Percentiles rank a stretch among this genome's conserved stretches.
phyloP scores from a whole-genome alignment of 2,888 invertebrate species.

The Melanostoma scalare region DNA sequence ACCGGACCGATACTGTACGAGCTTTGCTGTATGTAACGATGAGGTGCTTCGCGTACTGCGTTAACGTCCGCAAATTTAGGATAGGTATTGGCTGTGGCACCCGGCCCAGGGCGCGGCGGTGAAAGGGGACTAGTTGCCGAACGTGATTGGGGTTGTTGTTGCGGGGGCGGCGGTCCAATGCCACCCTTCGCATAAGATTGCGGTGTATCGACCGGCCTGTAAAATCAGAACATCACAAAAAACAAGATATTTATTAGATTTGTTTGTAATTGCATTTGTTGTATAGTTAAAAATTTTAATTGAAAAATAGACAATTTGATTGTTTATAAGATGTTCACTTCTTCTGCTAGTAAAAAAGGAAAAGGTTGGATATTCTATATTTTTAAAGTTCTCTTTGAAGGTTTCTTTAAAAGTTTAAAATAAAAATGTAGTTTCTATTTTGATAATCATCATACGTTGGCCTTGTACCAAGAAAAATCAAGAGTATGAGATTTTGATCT shows the following conservation, averaged over 20 bases:
- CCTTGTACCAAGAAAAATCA: no score
- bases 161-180: constrained; percentile 77
- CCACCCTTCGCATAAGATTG: constrained; percentile 81
- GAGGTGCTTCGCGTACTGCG: constrained; percentile 80
- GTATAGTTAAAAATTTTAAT: neutral
- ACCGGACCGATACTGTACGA: constrained; percentile 80
- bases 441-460: no score
- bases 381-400: no score
- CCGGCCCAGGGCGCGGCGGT: constrained; percentile 80
- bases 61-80: constrained; percentile 80
- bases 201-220: constrained; percentile 81
- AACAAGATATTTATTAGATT: constrained; percentile 79
- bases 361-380: no score
- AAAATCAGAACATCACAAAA: constrained; percentile 78
- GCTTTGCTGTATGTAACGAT: constrained; percentile 81
- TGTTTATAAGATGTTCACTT: neutral
- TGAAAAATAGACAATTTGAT: constrained; percentile 5
- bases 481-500: no score
- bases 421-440: no score
- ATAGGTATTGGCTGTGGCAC: constrained; percentile 80
- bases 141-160: constrained; percentile 78
- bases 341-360: neutral
- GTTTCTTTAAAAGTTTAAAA: no score
- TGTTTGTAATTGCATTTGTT: constrained; percentile 73
- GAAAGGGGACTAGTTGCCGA: constrained; percentile 82